A percentile compares a stretch with the other conserved stretches of the same genome.
Conservation (phyloP, 2,113 vertebrate genomes). For the Stegostoma tigrinum region DNA sequence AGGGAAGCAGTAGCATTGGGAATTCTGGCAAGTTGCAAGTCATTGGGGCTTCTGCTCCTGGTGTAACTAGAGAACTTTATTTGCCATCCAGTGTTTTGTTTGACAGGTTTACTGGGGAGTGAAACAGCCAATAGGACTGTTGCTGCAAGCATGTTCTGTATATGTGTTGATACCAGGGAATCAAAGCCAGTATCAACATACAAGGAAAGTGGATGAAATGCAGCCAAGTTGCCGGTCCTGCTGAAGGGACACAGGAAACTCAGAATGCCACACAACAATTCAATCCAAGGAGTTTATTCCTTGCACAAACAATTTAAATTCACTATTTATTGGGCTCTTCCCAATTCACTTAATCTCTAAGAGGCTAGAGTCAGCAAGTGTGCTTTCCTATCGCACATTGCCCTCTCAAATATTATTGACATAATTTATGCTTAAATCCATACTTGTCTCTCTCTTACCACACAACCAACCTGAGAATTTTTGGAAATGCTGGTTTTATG, state of each 20-base stretch:
- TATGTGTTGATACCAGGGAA: neutral
- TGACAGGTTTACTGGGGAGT: neutral
- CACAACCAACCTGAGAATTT: neutral
- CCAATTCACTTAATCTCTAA: neutral
- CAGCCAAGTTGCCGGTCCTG: neutral
- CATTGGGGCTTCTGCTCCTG: too few relatives aligned
- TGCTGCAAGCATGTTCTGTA: neutral
- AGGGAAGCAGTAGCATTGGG: too few relatives aligned
- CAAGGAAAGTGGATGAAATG: neutral
- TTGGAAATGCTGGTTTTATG: neutral
- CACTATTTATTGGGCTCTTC: neutral
- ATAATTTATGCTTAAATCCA: too few relatives aligned
- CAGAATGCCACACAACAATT: neutral
- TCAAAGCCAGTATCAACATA: neutral
- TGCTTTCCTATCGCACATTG: neutral
- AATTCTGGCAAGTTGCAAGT: too few relatives aligned
- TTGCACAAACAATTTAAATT: neutral
- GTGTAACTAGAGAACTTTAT: neutral
- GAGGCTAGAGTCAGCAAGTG: neutral
- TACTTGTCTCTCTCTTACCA: neutral
- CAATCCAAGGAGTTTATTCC: neutral
- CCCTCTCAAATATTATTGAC: neutral
- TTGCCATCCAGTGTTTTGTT: neutral
- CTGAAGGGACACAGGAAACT: neutral
- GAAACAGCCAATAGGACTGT: neutral